Conservation (phyloP, 2,797 vertebrate genomes). For the Hirundo rustica region DNA sequence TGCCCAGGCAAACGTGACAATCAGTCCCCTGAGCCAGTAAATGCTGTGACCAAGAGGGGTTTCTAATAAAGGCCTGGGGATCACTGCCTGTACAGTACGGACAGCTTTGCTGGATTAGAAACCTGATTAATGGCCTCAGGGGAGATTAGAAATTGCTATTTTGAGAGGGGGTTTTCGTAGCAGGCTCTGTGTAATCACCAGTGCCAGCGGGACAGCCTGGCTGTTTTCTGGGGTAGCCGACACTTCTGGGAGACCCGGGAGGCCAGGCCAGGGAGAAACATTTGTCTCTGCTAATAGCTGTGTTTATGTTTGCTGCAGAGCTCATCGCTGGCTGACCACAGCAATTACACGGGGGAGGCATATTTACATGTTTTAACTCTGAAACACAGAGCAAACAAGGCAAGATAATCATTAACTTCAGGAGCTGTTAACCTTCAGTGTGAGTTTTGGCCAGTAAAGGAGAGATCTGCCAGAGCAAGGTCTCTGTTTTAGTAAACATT, state of each 20-base stretch:
- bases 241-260: neutral
- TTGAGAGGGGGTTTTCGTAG: neutral
- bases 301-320: neutral
- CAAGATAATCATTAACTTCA: constrained; percentile 40
- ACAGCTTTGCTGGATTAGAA: constrained; percentile 45
- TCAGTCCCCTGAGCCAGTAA: neutral
- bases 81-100: neutral
- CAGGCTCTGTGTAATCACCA: neutral
- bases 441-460: neutral
- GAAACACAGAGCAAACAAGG: constrained; percentile 18
- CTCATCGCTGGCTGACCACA: neutral
- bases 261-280: neutral
- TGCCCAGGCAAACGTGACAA: neutral
- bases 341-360: neutral
- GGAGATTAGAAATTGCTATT: constrained; percentile 50
- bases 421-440: constrained; percentile 21
- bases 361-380: neutral
- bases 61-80: neutral
- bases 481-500: constrained; percentile 2
- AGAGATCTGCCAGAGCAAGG: constrained; percentile 1
- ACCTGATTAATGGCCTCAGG: neutral
- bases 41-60: neutral
- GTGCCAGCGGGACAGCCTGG: accelerated
- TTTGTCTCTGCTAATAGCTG: neutral
- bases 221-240: neutral